Percentiles rank a stretch among this genome's conserved stretches.
These are phyloP conservation scores for Drosophila sechellia DNA, from an alignment of 1,140 invertebrate species.

Conservation along the genomic window DNA sequence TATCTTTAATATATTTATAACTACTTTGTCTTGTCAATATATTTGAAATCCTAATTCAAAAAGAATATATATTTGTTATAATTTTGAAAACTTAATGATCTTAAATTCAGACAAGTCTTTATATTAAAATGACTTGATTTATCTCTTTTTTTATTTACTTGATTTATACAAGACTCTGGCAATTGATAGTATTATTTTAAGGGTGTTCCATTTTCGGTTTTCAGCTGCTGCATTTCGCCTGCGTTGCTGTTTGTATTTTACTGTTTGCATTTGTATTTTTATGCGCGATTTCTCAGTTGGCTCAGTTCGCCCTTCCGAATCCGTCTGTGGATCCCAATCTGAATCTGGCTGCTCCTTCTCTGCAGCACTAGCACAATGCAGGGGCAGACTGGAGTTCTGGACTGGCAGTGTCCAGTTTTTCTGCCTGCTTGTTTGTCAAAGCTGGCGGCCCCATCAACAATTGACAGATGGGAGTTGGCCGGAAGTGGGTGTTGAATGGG, in stretches of 20 bases:
- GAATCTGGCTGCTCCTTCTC: conserved; percentile 20
- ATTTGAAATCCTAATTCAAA: no score
- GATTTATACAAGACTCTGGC: no score
- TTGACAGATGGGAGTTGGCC: conserved; percentile 49
- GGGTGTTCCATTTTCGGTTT: conserved; percentile 2
- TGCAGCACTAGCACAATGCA: background rate
- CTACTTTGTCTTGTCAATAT: no score
- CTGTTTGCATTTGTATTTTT: conserved; percentile 72
- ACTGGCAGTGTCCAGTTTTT: conserved; percentile 39
- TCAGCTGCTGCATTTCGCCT: background rate
- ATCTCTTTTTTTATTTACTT: no score
- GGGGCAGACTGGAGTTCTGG: conserved; percentile 21
- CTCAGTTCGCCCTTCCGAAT: background rate
- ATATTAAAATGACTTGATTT: no score
- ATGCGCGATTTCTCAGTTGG: conserved; percentile 53
- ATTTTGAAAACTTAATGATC: background rate
- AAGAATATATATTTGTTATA: background rate
- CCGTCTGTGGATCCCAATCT: conserved; percentile 16
- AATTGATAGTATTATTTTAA: background rate
- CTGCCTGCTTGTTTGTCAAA: conserved; percentile 51
- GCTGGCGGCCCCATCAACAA: conserved; percentile 38
- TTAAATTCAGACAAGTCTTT: no score
- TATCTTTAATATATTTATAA: no score
- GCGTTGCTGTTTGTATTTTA: conserved; percentile 15
- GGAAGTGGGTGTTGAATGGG: conserved; percentile 4